Conservation (phyloP, 2,797 vertebrate genomes). For the Muraenolepis orangiensis region DNA sequence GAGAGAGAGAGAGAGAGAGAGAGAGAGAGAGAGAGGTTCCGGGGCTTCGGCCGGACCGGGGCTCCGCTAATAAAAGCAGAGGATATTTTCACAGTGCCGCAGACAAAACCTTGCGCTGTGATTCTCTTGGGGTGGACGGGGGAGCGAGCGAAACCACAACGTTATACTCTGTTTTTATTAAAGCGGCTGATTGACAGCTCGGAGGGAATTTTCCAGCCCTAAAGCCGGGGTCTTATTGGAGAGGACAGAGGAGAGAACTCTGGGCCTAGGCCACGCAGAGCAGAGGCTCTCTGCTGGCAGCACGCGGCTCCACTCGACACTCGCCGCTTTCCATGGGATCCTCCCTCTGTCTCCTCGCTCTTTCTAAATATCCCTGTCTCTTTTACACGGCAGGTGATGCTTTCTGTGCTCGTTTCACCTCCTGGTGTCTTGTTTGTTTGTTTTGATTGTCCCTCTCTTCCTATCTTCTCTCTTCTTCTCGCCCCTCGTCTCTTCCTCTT, state of each 20-base stretch:
- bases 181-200: conserved; percentile 78
- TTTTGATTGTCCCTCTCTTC: neutral
- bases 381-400: conserved; percentile 17
- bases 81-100: conserved; percentile 80
- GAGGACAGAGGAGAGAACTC: conserved; percentile 69
- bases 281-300: conserved; percentile 70
- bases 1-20: conserved; percentile 66
- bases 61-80: conserved; percentile 79
- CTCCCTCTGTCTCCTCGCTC: conserved; percentile 24
- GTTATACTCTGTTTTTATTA: conserved; percentile 85
- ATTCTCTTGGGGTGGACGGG: conserved; percentile 70
- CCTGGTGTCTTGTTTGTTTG: neutral
- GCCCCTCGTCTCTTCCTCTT: too few relatives aligned
- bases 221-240: conserved; percentile 76
- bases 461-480: too few relatives aligned
- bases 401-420: neutral
- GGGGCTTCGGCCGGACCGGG: conserved; percentile 68
- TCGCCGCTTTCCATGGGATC: conserved; percentile 32
- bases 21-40: conserved; percentile 72
- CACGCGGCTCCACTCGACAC: conserved; percentile 67
- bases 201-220: conserved; percentile 79
- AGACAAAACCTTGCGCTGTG: conserved; percentile 77
- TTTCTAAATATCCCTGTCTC: conserved; percentile 36
- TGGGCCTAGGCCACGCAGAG: conserved; percentile 59
- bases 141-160: conserved; percentile 77